These are phyloP conservation scores for Hydroisotoma schaefferi DNA, from an alignment of 2,888 invertebrate genomes.

Conservation along the genomic window DNA sequence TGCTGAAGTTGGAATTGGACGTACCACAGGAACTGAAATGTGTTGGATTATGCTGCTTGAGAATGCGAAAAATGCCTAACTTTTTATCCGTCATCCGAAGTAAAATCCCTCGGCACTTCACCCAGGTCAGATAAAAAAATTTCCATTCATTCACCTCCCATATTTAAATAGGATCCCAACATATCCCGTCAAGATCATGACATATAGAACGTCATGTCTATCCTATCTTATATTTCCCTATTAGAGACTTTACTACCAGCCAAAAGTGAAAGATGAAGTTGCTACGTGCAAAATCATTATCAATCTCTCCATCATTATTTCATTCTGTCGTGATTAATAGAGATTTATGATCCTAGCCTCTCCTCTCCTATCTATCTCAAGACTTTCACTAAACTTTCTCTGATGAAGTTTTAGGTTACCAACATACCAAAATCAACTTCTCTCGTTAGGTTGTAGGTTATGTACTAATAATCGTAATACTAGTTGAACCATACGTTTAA, in stretches of 20 bases:
- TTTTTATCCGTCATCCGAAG: slow-evolving; percentile 47
- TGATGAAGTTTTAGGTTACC: too few species aligned
- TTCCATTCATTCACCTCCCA: background rate
- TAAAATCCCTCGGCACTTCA: slow-evolving; percentile 48
- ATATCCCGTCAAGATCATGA: too few species aligned
- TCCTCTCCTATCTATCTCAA: too few species aligned
- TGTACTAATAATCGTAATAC: too few species aligned
- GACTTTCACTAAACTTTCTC: background rate
- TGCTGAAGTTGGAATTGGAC: too few species aligned
- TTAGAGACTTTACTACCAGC: too few species aligned
- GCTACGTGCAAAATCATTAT: slow-evolving; percentile 5
- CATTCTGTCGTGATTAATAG: slow-evolving; percentile 2
- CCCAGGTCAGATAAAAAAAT: slow-evolving; percentile 37
- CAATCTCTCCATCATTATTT: slow-evolving; percentile 2
- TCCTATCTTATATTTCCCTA: too few species aligned
- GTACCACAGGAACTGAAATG: background rate
- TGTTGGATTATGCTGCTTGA: background rate
- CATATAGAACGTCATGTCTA: too few species aligned
- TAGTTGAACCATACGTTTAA: too few species aligned
- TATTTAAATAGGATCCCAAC: background rate
- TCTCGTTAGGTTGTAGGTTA: too few species aligned
- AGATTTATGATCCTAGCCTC: slow-evolving; percentile 1
- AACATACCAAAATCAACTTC: too few species aligned
- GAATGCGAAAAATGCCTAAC: slow-evolving; percentile 43
- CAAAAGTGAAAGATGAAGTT: too few species aligned